A percentile compares a stretch with the other conserved stretches of the same genome.
Conservation (phyloP, 1,140 invertebrate species). For the Ganaspis sp. region DNA sequence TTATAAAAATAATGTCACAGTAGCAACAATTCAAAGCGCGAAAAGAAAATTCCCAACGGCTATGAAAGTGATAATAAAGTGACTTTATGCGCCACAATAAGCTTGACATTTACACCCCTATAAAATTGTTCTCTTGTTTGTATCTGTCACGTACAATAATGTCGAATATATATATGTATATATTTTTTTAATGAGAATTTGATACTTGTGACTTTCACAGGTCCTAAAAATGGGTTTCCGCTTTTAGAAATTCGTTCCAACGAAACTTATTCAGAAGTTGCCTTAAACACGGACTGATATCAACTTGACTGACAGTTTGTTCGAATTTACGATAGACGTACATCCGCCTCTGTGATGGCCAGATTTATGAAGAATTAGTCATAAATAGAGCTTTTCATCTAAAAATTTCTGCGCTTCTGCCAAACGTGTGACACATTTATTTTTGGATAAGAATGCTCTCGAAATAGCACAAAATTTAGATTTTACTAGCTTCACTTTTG, state of each 20-base stretch:
- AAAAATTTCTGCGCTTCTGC: background rate
- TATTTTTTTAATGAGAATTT: background rate
- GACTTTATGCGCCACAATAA: background rate
- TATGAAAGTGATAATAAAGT: background rate
- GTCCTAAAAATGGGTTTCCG: background rate
- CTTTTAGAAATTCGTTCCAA: background rate
- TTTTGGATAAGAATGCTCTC: background rate
- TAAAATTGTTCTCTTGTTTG: background rate
- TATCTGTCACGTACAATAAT: background rate
- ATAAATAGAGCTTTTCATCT: background rate
- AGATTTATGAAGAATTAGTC: background rate
- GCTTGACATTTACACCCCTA: background rate
- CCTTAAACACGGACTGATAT: background rate
- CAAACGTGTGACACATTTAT: background rate
- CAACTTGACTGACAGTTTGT: constrained; percentile 5
- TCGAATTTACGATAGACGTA: background rate
- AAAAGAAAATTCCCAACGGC: background rate
- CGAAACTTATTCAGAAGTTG: background rate
- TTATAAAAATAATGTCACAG: background rate
- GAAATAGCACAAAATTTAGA: background rate
- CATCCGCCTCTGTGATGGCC: background rate
- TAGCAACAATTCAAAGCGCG: background rate
- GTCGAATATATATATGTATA: background rate
- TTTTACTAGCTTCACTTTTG: background rate
- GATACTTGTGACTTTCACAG: background rate